Evolutionary conservation across 1,140 invertebrate genomes (phyloP), one percentile per base, ranked within the genome.

Genomic region (Pseudomyrmex concolor): DNA sequence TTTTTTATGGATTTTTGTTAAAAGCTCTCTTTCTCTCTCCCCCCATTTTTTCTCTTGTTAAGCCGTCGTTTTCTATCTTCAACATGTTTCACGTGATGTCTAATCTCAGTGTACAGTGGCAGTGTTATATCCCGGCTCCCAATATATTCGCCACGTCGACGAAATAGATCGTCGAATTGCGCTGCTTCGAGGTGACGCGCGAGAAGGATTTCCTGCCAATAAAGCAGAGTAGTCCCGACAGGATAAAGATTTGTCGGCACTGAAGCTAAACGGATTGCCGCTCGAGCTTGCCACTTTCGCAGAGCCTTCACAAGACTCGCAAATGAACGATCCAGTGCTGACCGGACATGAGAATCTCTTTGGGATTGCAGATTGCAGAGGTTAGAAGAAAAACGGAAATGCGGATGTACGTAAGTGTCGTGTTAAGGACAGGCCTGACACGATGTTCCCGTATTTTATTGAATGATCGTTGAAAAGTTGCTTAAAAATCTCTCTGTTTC

Each of bases 161-260:
- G 51, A 34, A 77, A 34, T 34, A 62, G 54, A 67, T 34, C 60
- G 64, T 59, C 60, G 72, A 66, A 19, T 34, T 5, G 48, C 51
- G 57, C 54, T 64, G 70, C 34, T 74, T 74, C 25, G 63, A 54
- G 50, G 71, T 87, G 90, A 91, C 89, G 86, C 74, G 68, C 64
- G 81, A 86, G 73, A 89, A 78, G 85, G 85, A 89, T 90, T 89
- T 90, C 83, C 89, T 73, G 84, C 84, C 89, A 90, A 91, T 91
- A 89, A 91, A 89, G 84, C 78, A 48, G 63, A 86, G 68, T 48
- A 71, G 54, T 60, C 62, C 55, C 63, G 74, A 80, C 63, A 70
- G 54, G 73, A 80, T 80, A 60, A 80, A 70, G 74, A 84, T 84
- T 84, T 78, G 72, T 84, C 50, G 73, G 83, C 55, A 48, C 25